Percentiles rank a stretch among this genome's conserved stretches.
phyloP scores from a whole-genome alignment of 2,888 invertebrate genomes.

The Papilio gigon region DNA sequence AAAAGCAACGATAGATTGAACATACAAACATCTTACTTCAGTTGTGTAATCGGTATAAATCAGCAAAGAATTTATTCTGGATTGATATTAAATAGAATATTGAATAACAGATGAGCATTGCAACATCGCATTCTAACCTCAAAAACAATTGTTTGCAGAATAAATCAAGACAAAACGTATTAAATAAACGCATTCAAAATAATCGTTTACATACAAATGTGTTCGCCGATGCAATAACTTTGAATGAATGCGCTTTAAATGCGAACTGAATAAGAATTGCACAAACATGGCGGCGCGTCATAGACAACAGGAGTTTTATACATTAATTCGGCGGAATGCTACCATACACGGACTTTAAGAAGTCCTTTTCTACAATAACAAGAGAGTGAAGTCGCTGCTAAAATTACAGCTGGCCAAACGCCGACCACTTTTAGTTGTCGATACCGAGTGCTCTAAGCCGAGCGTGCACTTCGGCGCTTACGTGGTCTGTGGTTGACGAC shows the following conservation, averaged over 20 bases:
- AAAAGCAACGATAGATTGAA: constrained; percentile 10
- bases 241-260: constrained; percentile 22
- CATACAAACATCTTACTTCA: background rate
- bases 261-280: constrained; percentile 19
- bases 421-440: background rate
- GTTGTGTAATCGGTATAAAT: constrained; percentile 5
- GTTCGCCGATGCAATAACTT: constrained; percentile 25
- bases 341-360: background rate
- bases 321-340: background rate
- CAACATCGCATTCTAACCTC: background rate
- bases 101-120: background rate
- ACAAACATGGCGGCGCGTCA: constrained; percentile 8
- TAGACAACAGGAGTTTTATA: constrained; percentile 5
- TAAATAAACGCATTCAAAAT: background rate
- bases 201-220: constrained; percentile 34
- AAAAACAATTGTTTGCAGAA: constrained; percentile 11
- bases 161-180: constrained; percentile 25
- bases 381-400: background rate
- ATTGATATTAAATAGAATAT: too few relatives aligned
- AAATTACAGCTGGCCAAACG: background rate
- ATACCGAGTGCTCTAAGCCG: background rate
- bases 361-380: background rate
- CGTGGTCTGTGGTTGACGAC: constrained; percentile 11
- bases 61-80: too few relatives aligned
- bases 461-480: background rate